These are phyloP conservation scores for Cyprinodon variegatus DNA, from an alignment of 2,113 vertebrate genomes.

Conservation along the genomic window DNA sequence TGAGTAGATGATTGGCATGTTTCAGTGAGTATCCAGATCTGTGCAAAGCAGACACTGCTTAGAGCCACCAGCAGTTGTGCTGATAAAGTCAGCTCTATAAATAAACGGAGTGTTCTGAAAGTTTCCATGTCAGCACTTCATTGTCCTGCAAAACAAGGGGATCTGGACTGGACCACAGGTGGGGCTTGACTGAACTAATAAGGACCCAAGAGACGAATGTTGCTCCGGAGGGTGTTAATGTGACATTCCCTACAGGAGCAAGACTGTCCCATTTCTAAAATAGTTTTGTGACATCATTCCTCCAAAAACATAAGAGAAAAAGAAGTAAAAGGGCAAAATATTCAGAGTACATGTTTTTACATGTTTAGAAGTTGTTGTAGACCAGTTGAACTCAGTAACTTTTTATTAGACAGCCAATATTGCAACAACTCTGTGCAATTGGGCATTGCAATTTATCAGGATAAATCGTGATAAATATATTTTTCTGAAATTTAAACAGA, in stretches of 20 bases:
- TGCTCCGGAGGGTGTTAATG: not conserved
- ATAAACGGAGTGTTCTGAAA: conserved; percentile 66
- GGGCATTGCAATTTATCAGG: too few relatives aligned
- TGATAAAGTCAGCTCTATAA: conserved; percentile 76
- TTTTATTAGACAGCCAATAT: too few relatives aligned
- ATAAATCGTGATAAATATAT: too few relatives aligned
- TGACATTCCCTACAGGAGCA: not conserved
- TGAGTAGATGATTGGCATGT: conserved; percentile 23
- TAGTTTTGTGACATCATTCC: not conserved
- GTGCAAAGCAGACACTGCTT: conserved; percentile 15
- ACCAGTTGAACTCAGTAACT: too few relatives aligned
- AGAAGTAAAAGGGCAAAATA: too few relatives aligned
- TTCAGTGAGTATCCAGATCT: conserved; percentile 44
- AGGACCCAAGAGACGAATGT: not conserved
- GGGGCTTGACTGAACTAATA: conserved; percentile 19
- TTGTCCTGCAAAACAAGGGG: conserved; percentile 35
- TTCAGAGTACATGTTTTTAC: too few relatives aligned
- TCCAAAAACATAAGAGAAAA: not conserved
- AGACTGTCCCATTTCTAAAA: not conserved
- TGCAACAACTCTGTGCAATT: too few relatives aligned
- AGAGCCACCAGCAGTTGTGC: conserved; percentile 43
- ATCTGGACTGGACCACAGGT: conserved; percentile 2
- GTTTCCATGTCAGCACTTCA: conserved; percentile 68
- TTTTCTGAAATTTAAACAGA: too few relatives aligned
- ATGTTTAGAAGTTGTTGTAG: too few relatives aligned